phyloP scores from a whole-genome alignment of 2,113 vertebrate genomes.

The Isurus oxyrinchus region DNA sequence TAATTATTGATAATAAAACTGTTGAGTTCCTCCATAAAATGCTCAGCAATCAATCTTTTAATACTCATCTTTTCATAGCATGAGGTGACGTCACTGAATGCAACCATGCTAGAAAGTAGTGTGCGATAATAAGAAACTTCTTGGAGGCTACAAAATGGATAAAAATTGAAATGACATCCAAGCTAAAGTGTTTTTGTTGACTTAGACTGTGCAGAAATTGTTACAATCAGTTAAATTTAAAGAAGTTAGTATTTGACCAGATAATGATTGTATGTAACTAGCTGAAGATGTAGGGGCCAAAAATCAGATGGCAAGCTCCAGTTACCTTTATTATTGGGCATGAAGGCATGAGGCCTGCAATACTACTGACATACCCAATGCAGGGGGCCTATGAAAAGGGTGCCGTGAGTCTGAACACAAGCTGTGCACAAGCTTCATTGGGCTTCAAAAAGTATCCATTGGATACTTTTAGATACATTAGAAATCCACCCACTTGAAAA shows the following conservation, averaged over 20 bases:
- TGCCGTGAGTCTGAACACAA: background rate
- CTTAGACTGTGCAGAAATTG: background rate
- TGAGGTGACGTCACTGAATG: background rate
- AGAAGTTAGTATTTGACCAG: background rate
- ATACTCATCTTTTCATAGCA: background rate
- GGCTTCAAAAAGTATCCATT: background rate
- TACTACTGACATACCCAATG: background rate
- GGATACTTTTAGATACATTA: too few species aligned
- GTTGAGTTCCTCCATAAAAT: background rate
- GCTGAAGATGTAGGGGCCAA: background rate
- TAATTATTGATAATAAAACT: conserved; percentile 4
- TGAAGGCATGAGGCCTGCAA: background rate
- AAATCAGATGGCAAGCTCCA: background rate
- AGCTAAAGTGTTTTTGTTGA: background rate
- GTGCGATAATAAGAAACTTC: background rate
- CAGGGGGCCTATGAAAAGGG: background rate
- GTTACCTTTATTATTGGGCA: background rate
- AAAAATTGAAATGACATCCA: background rate
- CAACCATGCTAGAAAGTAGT: background rate
- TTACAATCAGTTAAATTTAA: background rate
- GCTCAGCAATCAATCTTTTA: background rate
- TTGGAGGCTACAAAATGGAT: background rate
- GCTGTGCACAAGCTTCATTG: background rate
- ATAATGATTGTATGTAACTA: background rate
- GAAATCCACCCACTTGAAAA: background rate